Base-by-base conservation (phyloP, 2,113 vertebrate species). In the Athene cunicularia region DNA sequence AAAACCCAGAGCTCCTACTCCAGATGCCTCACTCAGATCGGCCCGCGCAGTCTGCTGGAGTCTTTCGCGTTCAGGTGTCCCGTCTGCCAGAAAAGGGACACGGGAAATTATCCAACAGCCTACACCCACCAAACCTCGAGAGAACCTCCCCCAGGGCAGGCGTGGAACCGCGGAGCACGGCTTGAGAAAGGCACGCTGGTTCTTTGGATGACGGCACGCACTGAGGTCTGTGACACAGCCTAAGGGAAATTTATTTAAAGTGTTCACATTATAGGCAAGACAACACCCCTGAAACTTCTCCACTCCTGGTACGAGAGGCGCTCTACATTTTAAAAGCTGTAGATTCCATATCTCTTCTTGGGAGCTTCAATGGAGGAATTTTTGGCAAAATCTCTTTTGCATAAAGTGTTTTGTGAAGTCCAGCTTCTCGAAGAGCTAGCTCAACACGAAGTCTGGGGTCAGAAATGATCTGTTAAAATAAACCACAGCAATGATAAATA, bases 381-480 rank as follows among this genome's bases (percentile, higher is more conserved):
- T 97, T 98, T 41, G 99, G 98, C 53, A 99, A 93, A 50, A 99
- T 92, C 71, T 99, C 98, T 97, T 98, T 98, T 56, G 99, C 99
- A 32, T 99, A 99, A 49, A 62, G 96, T 20, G 98, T 98, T 84
- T 98, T 97, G 67, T 99, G 99, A 95, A 99, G 98, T 73, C 99
- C 99, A 39, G 98, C 99, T 87, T 98, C 98, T 67, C 99, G 98
- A 45, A 99, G 99, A 10, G 99, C 99, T 59, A 99, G 97, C 92
- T 99, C 99, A 1, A 99, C 96, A 70, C 99, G 98, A 64, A 99
- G 95, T 92, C 99, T 98, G 22, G 98, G 99, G 92, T 99, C 99
- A 90, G 99, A 98, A 94, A 99, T 96, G 80, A 99, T 99, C 99
- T 99, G 98, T 82, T 94, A 91, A 92, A 97, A 97, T 20, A 97